A percentile compares a stretch with the other conserved stretches of the same genome.
Evolutionary conservation across 2,888 invertebrate genomes (phyloP).

Genomic region (Eilema griseolum): DNA sequence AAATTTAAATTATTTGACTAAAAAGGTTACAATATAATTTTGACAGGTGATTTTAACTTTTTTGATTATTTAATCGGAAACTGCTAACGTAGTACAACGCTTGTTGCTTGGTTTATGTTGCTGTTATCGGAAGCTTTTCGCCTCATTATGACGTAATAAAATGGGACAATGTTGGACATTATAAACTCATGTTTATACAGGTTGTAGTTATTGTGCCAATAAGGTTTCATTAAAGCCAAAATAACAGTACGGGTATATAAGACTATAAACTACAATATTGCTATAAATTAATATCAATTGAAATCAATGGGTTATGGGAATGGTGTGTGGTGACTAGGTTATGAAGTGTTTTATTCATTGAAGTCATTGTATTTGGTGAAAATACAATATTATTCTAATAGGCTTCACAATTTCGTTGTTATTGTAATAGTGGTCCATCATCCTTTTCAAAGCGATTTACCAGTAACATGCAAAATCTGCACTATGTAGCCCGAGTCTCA

Average conservation of each 20-base stretch:
- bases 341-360: neutral
- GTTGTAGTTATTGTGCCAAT: neutral
- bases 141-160: neutral
- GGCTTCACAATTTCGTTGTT: too few relatives aligned
- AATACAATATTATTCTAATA: too few relatives aligned
- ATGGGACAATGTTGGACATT: neutral
- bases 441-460: too few relatives aligned
- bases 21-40: constrained; percentile 21
- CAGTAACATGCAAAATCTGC: too few relatives aligned
- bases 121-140: neutral
- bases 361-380: neutral
- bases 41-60: constrained; percentile 5
- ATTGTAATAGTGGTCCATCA: too few relatives aligned
- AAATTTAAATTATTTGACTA: constrained; percentile 27
- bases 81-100: neutral
- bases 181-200: neutral
- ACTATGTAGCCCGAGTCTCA: too few relatives aligned
- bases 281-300: neutral
- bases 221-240: neutral
- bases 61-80: constrained; percentile 6
- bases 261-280: neutral
- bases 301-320: neutral
- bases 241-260: neutral
- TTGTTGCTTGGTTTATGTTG: neutral
- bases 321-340: neutral